A percentile compares a stretch with the other conserved stretches of the same genome.
phyloP scores from a whole-genome alignment of 1,140 invertebrate species.

The Lepidurus arcticus region DNA sequence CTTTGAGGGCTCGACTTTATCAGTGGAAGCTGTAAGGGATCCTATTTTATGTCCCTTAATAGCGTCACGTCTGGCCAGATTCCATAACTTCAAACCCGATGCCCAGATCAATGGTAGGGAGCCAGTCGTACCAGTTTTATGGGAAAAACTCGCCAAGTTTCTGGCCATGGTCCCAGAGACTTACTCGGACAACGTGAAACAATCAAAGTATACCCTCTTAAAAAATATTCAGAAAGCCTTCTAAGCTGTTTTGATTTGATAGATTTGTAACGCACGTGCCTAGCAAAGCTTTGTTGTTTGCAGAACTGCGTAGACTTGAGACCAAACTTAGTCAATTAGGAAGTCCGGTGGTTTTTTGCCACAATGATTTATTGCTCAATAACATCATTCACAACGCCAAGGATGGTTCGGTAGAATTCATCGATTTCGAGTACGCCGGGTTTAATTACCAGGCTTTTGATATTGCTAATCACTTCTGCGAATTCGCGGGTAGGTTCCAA shows the following conservation, averaged over 20 bases:
- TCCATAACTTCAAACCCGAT: constrained; percentile 39
- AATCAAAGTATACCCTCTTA: constrained; percentile 27
- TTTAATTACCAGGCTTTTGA: constrained; percentile 93
- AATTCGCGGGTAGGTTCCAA: constrained; percentile 49
- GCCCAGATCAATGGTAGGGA: constrained; percentile 60
- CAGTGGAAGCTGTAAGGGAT: background rate
- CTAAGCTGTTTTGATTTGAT: constrained; percentile 42
- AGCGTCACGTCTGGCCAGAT: constrained; percentile 5
- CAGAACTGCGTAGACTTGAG: constrained; percentile 65
- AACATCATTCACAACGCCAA: constrained; percentile 78
- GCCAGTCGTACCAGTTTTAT: constrained; percentile 25
- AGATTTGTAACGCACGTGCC: constrained; percentile 65
- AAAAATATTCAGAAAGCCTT: constrained; percentile 49
- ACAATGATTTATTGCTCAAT: constrained; percentile 92
- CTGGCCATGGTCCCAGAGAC: background rate
- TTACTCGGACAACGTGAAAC: constrained; percentile 9
- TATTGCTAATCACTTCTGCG: constrained; percentile 91
- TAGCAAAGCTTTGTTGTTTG: constrained; percentile 57
- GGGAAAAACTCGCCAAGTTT: constrained; percentile 27
- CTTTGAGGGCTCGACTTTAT: constrained; percentile 59
- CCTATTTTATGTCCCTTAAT: background rate
- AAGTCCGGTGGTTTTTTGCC: constrained; percentile 87
- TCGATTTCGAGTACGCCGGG: constrained; percentile 91
- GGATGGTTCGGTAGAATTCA: constrained; percentile 47
- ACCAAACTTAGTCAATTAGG: constrained; percentile 56